Evolutionary conservation across 2,888 invertebrate species (phyloP).

Genomic region (Drosophila neoperkinsi): DNA sequence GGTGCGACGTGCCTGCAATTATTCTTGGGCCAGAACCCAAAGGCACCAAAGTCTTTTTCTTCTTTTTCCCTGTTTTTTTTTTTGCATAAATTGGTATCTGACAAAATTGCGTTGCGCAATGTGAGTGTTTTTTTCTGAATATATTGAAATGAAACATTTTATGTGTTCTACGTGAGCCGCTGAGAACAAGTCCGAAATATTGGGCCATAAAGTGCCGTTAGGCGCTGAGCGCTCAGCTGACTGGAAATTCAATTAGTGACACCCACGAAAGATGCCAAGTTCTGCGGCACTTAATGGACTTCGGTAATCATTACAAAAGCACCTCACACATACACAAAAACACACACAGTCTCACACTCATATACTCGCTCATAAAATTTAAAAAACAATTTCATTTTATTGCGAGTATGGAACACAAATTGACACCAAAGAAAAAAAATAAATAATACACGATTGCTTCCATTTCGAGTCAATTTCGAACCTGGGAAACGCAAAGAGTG

Average conservation of each 20-base stretch:
- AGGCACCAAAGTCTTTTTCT: slow-evolving; percentile 22
- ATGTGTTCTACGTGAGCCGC: slow-evolving; percentile 43
- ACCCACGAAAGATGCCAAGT: slow-evolving; percentile 61
- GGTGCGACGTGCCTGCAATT: slow-evolving; percentile 72
- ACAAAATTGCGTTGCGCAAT: slow-evolving; percentile 54
- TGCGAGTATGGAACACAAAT: slow-evolving; percentile 64
- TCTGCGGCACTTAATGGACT: slow-evolving; percentile 53
- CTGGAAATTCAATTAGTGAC: slow-evolving; percentile 77
- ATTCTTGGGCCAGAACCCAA: slow-evolving; percentile 51
- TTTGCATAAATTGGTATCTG: slow-evolving; percentile 53
- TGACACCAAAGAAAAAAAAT: slow-evolving; percentile 52
- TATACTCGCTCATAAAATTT: slow-evolving; percentile 35
- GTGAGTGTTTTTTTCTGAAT: slow-evolving; percentile 18
- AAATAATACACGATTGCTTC: slow-evolving; percentile 25
- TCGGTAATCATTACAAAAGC: slow-evolving; percentile 56
- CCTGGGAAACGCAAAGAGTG: slow-evolving; percentile 53
- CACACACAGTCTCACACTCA: background rate
- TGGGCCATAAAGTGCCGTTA: slow-evolving; percentile 64
- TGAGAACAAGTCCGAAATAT: slow-evolving; percentile 33
- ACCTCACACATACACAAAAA: background rate
- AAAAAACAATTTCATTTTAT: slow-evolving; percentile 76
- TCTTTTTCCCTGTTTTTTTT: slow-evolving; percentile 22
- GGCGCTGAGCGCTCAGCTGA: slow-evolving; percentile 36
- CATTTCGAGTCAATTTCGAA: slow-evolving; percentile 49
- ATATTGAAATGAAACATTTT: slow-evolving; percentile 61